These are phyloP conservation scores for Neomicropteryx cornuta DNA, from an alignment of 1,140 invertebrate species.

Conservation along the genomic window DNA sequence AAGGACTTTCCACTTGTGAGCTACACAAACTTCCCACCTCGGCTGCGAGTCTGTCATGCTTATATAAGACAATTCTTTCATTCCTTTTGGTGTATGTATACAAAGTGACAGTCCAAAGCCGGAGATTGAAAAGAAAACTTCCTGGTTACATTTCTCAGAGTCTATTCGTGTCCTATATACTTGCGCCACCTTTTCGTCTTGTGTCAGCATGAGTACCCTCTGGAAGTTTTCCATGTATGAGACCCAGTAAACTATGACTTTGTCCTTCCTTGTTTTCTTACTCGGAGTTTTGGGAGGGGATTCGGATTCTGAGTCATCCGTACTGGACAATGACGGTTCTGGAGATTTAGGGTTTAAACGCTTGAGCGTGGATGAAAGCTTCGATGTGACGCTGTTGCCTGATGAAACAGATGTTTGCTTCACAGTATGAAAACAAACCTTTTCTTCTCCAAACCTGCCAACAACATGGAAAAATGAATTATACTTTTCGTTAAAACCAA, in stretches of 20 bases:
- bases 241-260: constrained; percentile 70
- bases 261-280: constrained; percentile 41
- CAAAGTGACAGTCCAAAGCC: constrained; percentile 59
- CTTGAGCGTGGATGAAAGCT: constrained; percentile 36
- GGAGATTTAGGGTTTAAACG: constrained; percentile 33
- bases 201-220: constrained; percentile 67
- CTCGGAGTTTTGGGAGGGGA: constrained; percentile 26
- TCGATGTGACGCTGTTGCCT: constrained; percentile 35
- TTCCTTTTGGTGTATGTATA: constrained; percentile 26
- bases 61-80: constrained; percentile 53
- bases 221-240: constrained; percentile 67
- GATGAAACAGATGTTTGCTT: constrained; percentile 34
- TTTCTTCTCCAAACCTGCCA: constrained; percentile 56
- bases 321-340: constrained; percentile 35
- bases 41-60: constrained; percentile 57
- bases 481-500: constrained; percentile 3
- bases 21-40: constrained; percentile 72
- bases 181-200: constrained; percentile 63
- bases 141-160: constrained; percentile 55
- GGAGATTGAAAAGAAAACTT: constrained; percentile 58
- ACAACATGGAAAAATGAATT: constrained; percentile 9
- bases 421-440: constrained; percentile 54
- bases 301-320: constrained; percentile 40
- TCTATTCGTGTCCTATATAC: constrained; percentile 57
- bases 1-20: constrained; percentile 65